Evolutionary conservation across 2,113 vertebrate species (phyloP).

Genomic region (Lampris incognitus): DNA sequence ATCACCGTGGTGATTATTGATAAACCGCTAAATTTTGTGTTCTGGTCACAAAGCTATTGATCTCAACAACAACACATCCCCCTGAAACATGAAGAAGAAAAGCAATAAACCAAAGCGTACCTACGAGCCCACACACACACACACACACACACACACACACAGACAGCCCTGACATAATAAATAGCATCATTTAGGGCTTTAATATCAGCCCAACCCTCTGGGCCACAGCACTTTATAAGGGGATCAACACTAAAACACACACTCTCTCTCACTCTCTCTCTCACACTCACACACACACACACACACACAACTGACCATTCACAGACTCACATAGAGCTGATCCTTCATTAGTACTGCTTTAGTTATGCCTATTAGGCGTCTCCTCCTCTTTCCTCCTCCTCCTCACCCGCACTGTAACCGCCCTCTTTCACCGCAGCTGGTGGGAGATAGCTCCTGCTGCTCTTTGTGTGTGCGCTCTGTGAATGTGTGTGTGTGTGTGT

Average conservation of each 20-base stretch:
- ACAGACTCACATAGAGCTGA: constrained; percentile 38
- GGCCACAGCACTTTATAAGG: constrained; percentile 82
- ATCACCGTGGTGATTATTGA: constrained; percentile 91
- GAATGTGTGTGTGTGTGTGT: constrained; percentile 60
- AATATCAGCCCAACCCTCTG: constrained; percentile 85
- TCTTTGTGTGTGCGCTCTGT: constrained; percentile 55
- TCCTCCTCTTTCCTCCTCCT: constrained; percentile 71
- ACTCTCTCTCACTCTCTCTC: constrained; percentile 30
- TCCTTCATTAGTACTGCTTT: constrained; percentile 78
- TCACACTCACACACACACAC: constrained; percentile 21
- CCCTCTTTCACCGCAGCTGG: constrained; percentile 82
- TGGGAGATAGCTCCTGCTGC: constrained; percentile 78
- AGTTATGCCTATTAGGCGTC: constrained; percentile 79
- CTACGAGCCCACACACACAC: constrained; percentile 42
- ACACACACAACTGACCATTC: constrained; percentile 8
- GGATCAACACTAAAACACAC: constrained; percentile 80
- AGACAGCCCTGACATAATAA: constrained; percentile 81
- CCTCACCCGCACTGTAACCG: neutral
- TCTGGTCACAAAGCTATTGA: constrained; percentile 76
- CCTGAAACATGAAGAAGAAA: constrained; percentile 76
- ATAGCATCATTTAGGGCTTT: constrained; percentile 88
- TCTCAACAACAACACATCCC: constrained; percentile 81
- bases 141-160: constrained; percentile 37
- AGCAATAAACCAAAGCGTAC: constrained; percentile 89
- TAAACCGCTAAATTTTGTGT: constrained; percentile 83